Conservation (phyloP, 2,797 vertebrate species). For the Brachymystax lenok region DNA sequence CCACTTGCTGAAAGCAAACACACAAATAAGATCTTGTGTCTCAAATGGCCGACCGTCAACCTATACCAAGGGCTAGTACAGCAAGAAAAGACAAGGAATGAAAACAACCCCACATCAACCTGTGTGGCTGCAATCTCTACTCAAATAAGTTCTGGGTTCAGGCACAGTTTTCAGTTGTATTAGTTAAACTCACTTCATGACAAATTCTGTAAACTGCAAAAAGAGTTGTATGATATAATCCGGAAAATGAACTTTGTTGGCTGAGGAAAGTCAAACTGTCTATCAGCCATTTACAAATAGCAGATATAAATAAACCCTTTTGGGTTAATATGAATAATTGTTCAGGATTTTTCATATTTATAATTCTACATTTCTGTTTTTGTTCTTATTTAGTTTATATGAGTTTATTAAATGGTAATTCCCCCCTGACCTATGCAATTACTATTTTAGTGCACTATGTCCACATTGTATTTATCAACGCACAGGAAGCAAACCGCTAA, state of each 20-base stretch:
- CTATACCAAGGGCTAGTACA: background rate
- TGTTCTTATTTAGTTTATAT: background rate
- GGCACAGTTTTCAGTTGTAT: background rate
- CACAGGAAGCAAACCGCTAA: conserved; percentile 36
- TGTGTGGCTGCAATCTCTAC: background rate
- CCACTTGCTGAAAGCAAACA: conserved; percentile 65
- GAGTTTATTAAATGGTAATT: background rate
- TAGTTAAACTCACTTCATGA: background rate
- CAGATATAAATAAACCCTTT: conserved; percentile 75
- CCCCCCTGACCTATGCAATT: conserved; percentile 16
- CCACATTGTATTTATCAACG: conserved; percentile 31
- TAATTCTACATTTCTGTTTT: background rate
- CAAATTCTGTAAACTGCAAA: conserved; percentile 17
- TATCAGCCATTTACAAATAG: background rate
- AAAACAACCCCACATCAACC: background rate
- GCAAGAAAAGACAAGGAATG: background rate
- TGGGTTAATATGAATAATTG: conserved; percentile 54
- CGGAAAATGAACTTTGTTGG: background rate
- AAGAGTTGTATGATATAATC: background rate
- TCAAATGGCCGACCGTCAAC: conserved; percentile 17
- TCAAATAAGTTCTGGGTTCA: background rate
- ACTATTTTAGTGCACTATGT: conserved; percentile 11
- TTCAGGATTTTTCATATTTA: conserved; percentile 16
- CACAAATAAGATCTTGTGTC: conserved; percentile 53
- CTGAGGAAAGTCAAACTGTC: conserved; percentile 4